Evolutionary conservation across 1,140 invertebrate species (phyloP), one percentile per base, ranked within the genome.

Genomic region (Pristionchus pacificus): DNA sequence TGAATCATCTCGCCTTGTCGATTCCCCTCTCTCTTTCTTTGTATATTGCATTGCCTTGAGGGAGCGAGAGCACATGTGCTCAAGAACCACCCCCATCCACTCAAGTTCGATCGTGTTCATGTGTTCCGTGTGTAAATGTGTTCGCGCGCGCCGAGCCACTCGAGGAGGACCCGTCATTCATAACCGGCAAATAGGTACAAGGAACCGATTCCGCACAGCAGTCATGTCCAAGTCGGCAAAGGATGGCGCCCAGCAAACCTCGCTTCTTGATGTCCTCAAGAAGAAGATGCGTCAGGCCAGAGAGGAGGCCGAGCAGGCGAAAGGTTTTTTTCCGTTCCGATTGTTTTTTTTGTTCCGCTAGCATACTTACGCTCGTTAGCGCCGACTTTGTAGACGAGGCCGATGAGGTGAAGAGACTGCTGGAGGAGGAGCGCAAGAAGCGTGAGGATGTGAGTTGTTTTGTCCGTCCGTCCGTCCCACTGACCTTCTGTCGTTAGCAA

Each of bases 201-300:
- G n/a, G n/a, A n/a, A n/a, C n/a, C n/a, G n/a, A n/a, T n/a, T n/a
- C n/a, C n/a, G n/a, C n/a, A n/a, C 60, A 33, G 72, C 38, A 49
- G 19, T 29, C 38, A 83, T 84, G 82, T 84, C 81, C 57, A 78
- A 83, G 68, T 75, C 83, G 32, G 82, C 83, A 29, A 81, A 83
- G 71, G 82, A 82, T 60, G 81, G 78, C 59, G 79, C 80, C 24
- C 83, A 83, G 78, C 83, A 84, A 73, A 83, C 83, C 58, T 84
- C 81, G 63, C 75, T 96, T 76, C 88, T 95, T 83, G 93, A 95
- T 87, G 92, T 95, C 79, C 89, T 98, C 77, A 98, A 98, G 89
- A 95, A 96, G 89, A 98, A 98, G 90, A 97, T 98, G 95, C 89
- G 92, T 79, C 92, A 93, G 85, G 92, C 95, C 74, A 95, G 95